Conservation (phyloP, 2,797 vertebrate species). For the Sarcoramphus papa region DNA sequence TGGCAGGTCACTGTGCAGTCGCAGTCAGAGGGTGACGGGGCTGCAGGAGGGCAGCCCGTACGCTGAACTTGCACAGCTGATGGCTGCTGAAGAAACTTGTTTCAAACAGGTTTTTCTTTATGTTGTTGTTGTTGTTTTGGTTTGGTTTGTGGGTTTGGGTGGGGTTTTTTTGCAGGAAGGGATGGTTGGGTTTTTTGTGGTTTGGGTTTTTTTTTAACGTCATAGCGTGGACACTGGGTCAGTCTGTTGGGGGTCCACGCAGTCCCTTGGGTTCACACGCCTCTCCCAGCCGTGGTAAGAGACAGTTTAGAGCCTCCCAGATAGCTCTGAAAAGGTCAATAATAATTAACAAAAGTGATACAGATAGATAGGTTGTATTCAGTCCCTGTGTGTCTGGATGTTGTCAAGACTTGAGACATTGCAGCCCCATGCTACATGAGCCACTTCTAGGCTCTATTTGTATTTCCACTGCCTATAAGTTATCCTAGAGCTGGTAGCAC, state of each 20-base stretch:
- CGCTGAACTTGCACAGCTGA: not conserved
- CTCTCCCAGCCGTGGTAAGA: not conserved
- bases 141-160: not conserved
- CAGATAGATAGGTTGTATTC: not conserved
- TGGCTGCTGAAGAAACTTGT: not conserved
- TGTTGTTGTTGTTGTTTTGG: not conserved
- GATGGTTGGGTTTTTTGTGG: not conserved
- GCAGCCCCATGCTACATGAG: not conserved
- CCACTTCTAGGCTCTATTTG: not conserved
- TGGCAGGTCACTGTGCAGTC: rapidly evolving
- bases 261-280: not conserved
- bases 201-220: not conserved
- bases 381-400: too few relatives aligned
- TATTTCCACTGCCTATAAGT: not conserved
- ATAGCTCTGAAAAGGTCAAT: not conserved
- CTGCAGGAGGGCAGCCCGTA: not conserved
- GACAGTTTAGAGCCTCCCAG: not conserved
- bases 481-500: not conserved
- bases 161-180: not conserved
- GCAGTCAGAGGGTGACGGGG: not conserved
- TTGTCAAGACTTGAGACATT: not conserved
- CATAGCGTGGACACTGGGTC: too few relatives aligned
- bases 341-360: not conserved
- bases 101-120: not conserved
- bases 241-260: not conserved